Evolutionary conservation across 2,888 invertebrate genomes (phyloP), one percentile per base, ranked within the genome.

Genomic region (Cephus spinipes): DNA sequence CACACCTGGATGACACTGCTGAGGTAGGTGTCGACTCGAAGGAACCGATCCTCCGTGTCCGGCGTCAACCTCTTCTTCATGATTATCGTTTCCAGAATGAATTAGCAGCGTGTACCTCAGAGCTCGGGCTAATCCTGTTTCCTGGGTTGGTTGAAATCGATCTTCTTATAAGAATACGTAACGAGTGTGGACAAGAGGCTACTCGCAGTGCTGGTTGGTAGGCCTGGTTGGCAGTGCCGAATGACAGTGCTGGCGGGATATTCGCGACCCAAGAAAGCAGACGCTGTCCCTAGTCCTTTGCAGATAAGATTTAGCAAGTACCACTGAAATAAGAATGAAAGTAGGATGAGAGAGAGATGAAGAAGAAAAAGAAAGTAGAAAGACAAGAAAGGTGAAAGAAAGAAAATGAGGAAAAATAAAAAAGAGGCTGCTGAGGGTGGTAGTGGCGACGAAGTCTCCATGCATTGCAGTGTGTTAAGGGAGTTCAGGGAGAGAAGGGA

Each of bases 381-480:
- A 73, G 76, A 23, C n/a, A 40, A 32, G 69, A 73, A 75, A 69
- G 78, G 75, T 68, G 55, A 69, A 75, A 35, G 73, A 79, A 74
- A 74, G 68, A 30, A 15, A 36, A 34, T 55, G 68, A 73, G 73
- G 69, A 74, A 68, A 23, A 55, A 55, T 55, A 55, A 55, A 55
- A 55, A 55, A 55, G 35, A 23, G 35, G 12, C n/a, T 40, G 34
- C 31, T 69, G 73, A 76, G 77, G 76, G 69, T 76, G 73, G 69
- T 68, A 76, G 74, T 76, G 79, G 74, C 76, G 68, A 81, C 73
- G 68, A 75, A 79, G 76, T 40, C 34, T 55, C 55, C 55, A 23
- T 55, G 55, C 23, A 55, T 23, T 23, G 55, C 9, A 23, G 23
- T 55, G 9, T 55, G 55, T 55, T 55, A 55, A 23, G 55, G 55